Evolutionary conservation across 53 echinoderm and acorn worm species (phyloP).

Genomic region (Astropecten irregularis): DNA sequence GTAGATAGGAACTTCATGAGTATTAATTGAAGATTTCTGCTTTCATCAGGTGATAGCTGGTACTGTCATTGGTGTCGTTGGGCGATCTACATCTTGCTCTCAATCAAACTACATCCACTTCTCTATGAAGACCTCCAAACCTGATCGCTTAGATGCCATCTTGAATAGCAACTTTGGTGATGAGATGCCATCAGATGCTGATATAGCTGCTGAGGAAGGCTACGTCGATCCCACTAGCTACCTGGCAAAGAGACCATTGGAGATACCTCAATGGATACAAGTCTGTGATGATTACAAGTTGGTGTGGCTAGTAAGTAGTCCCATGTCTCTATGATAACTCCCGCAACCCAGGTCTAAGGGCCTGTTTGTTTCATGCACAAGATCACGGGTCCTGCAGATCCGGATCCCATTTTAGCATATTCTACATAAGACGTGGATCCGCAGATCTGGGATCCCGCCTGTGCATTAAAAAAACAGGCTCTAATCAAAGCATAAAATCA

Average conservation of each 20-base stretch:
- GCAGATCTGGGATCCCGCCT: no score
- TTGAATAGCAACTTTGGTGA: slow-evolving; percentile 19
- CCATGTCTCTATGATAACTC: no score
- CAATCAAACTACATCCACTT: slow-evolving; percentile 44
- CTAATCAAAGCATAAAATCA: no score
- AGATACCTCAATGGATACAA: slow-evolving; percentile 38
- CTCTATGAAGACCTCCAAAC: slow-evolving; percentile 20
- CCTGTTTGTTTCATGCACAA: no score
- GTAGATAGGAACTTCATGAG: no score
- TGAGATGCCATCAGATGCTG: neutral
- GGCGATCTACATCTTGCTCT: neutral
- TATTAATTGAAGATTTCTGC: no score
- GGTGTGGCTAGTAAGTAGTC: slow-evolving; percentile 48
- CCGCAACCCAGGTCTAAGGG: no score
- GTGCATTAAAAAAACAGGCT: no score
- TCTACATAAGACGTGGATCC: no score
- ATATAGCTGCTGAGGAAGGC: slow-evolving; percentile 29
- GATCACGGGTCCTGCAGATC: no score
- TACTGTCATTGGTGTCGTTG: slow-evolving; percentile 13
- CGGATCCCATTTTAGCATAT: no score
- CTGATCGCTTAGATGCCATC: neutral
- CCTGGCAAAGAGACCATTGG: slow-evolving; percentile 37
- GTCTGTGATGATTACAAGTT: slow-evolving; percentile 57
- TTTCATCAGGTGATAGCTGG: slow-evolving; percentile 60
- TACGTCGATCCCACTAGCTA: slow-evolving; percentile 54